Base-by-base conservation (phyloP, 2,888 invertebrate species). In the Philaethria dido region DNA sequence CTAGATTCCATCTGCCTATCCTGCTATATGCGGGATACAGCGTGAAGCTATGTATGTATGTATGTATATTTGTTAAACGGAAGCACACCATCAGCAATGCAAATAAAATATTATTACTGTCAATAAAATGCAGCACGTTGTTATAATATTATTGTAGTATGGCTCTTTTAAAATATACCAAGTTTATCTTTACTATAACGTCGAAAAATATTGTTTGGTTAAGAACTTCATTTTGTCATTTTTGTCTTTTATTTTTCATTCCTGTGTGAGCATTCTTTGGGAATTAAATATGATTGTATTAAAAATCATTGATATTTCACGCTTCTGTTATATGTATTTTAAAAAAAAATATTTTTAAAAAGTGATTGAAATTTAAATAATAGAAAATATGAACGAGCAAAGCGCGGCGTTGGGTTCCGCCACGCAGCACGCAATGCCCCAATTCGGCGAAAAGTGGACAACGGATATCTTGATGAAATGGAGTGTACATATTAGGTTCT, bases 31-130 rank as follows among this genome's bases (percentile, higher is more conserved):
- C n/a, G n/a, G n/a, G n/a, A n/a, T n/a, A n/a, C n/a, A n/a, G n/a
- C n/a, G n/a, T n/a, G n/a, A n/a, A n/a, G n/a, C n/a, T n/a, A n/a
- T n/a, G n/a, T n/a, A n/a, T n/a, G n/a, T n/a, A n/a, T n/a, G n/a
- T n/a, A 39, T 13, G 6, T 9, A 36, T 5, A 44, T 44, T 44
- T 44, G n/a, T 22, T 50, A 55, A 55, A 55, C 20, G 36, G 9
- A 39, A 67, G 69, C 69, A 69, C 50, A 67, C 65, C 65, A 47
- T 62, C n/a, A 18, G 36, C 61, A 62, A 36, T 18, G 14, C 36
- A 62, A 48, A 62, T 62, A 33, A 48, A 20, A 52, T 52, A 52
- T 62, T 45, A 48, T 29, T 33, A 47, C 11, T n/a, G 29, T 62
- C 13, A 45, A 47, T 45, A 20, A 47, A 45, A 36, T 47, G 48